These are phyloP conservation scores for Cotesia typhae DNA, from an alignment of 1,140 invertebrate species.

Conservation along the genomic window DNA sequence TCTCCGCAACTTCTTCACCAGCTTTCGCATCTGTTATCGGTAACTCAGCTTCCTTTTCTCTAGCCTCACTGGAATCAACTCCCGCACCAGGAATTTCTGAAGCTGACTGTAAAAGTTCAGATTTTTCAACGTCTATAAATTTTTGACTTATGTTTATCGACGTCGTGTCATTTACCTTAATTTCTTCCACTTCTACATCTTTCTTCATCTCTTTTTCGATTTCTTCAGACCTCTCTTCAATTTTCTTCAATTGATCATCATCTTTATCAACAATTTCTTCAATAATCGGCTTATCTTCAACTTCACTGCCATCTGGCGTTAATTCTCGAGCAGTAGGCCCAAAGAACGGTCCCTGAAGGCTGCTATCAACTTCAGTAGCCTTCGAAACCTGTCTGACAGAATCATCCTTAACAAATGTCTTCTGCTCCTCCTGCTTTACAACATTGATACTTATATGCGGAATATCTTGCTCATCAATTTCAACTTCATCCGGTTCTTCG, in stretches of 20 bases:
- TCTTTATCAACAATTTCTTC: slow-evolving; percentile 24
- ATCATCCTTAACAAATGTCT: neutral
- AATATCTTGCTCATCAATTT: slow-evolving; percentile 79
- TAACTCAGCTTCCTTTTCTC: neutral
- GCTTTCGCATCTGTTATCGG: slow-evolving; percentile 35
- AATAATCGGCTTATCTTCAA: neutral
- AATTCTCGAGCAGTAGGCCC: slow-evolving; percentile 46
- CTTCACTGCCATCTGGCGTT: slow-evolving; percentile 12
- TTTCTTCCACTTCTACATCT: neutral
- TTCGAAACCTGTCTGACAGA: neutral
- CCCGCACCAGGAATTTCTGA: slow-evolving; percentile 28
- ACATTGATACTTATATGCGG: slow-evolving; percentile 79
- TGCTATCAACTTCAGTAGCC: slow-evolving; percentile 12
- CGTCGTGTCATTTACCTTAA: slow-evolving; percentile 49
- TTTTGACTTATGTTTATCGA: slow-evolving; percentile 40
- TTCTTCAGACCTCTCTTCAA: slow-evolving; percentile 7
- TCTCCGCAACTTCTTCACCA: slow-evolving; percentile 45
- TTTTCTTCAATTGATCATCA: slow-evolving; percentile 19
- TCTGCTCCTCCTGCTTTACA: slow-evolving; percentile 64
- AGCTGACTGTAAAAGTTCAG: slow-evolving; percentile 48
- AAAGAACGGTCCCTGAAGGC: slow-evolving; percentile 49
- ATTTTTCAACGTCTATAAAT: slow-evolving; percentile 53
- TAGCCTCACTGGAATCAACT: slow-evolving; percentile 26
- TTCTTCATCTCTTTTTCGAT: neutral
- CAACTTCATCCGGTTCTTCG: slow-evolving; percentile 83